A percentile compares a stretch with the other conserved stretches of the same genome.
phyloP scores from a whole-genome alignment of 2,888 invertebrate genomes.

The Agonopterix arenella region DNA sequence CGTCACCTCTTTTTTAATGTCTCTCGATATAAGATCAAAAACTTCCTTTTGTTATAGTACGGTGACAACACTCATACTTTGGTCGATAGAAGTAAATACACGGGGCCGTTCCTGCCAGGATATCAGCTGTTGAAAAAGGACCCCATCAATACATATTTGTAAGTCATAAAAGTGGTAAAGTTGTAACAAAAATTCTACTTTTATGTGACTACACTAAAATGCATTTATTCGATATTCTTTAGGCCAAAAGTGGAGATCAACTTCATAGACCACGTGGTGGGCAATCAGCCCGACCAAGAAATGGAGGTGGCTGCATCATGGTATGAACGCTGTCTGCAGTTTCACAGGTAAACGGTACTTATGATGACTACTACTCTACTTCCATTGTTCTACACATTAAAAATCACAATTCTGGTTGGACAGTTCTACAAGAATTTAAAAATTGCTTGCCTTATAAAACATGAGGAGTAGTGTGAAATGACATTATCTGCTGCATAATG shows the following conservation, averaged over 20 bases:
- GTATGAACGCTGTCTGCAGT: conserved; percentile 80
- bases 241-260: conserved; percentile 85
- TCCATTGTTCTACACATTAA: too few species aligned
- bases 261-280: conserved; percentile 98
- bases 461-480: too few species aligned
- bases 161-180: conserved; percentile 38
- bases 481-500: too few species aligned
- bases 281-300: conserved; percentile 94
- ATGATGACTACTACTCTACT: too few species aligned
- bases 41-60: conserved; percentile 79
- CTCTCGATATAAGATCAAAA: too few species aligned
- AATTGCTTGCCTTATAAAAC: too few species aligned
- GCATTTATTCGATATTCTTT: conserved; percentile 39
- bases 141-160: conserved; percentile 78
- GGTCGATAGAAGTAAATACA: conserved; percentile 90
- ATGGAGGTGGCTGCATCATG: conserved; percentile 95
- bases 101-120: conserved; percentile 92
- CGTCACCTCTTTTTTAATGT: too few species aligned
- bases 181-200: background rate
- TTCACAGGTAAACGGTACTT: conserved; percentile 62
- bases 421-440: too few species aligned
- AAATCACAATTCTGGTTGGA: too few species aligned
- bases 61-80: conserved; percentile 98
- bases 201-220: too few species aligned
- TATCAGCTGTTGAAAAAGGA: conserved; percentile 78